Base-by-base conservation (phyloP, 1,140 invertebrate species). In the Gyrodactylus bullatarudis region DNA sequence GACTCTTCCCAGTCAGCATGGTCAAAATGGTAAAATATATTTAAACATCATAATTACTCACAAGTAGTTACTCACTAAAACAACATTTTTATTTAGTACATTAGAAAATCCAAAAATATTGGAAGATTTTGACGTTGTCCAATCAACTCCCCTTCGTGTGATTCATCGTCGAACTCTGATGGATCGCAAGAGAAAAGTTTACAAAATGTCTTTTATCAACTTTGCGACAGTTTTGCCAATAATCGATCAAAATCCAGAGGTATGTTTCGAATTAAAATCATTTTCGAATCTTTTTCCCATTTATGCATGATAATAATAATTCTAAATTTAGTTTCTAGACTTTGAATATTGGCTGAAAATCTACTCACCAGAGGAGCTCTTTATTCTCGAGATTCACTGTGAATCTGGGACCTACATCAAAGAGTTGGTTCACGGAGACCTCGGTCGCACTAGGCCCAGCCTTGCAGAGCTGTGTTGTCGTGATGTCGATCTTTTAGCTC, bases 371-470 rank as follows among this genome's bases (percentile, higher is more conserved):
- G 26, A 69, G 16, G 23, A 72, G 27, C 34, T 75, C 34, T 74
- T 71, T 68, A 26, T 34, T 8, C 69, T 26, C 2, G 1, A 69
- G 68, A 22, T 74, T 2, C 71, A 26, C 68, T 34, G 34, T 54
- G 21, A 74, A 26, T 20, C 74, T 26, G 1, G 20, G 26, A 82
- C 79, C 0, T 96, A 96, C 78, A 85, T 97, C 0, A 97, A 97
- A 82, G 92, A 97, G 82, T 91, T 95, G 83, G 87, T 92, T 21
- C 90, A 96, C 81, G 89, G 91, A 0, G 92, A 96, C 82, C 88
- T 94, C 79, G 87, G 88, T 20, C 83, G 91, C 68, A 93, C 90
- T 0, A 79, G 78, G 20, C 92, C 91, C 0, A 86, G 83, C 79
- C 78, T 91, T 19, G 83, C 84, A 22, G 77, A 77, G 0, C 74